Conservation (phyloP, 2,113 vertebrate species). For the Prunella himalayana region DNA sequence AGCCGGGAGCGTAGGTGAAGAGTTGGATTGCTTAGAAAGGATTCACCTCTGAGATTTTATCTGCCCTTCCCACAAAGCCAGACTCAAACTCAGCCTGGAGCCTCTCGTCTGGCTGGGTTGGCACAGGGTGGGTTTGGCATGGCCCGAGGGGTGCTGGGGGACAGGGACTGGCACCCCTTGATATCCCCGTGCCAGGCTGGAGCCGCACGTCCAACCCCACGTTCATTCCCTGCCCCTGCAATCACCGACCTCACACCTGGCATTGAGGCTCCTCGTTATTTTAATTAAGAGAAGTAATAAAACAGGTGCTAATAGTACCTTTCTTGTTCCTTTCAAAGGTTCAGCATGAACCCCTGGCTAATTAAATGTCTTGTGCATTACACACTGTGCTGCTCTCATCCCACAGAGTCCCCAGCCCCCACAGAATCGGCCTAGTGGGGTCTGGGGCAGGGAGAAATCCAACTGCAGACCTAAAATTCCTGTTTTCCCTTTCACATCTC, state of each 20-base stretch:
- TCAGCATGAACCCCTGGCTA: neutral
- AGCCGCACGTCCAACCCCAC: neutral
- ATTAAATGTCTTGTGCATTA: neutral
- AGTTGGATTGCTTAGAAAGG: neutral
- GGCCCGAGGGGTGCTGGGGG: neutral
- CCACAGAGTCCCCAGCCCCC: neutral
- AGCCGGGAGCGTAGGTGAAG: neutral
- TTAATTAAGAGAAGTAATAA: constrained; percentile 16
- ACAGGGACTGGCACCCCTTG: accelerated
- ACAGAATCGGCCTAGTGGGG: neutral
- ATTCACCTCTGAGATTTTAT: neutral
- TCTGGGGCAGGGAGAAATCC: neutral
- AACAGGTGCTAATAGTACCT: neutral
- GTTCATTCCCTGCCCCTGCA: neutral
- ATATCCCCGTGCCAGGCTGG: accelerated
- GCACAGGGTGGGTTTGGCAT: neutral
- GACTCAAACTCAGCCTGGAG: neutral
- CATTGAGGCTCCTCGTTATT: neutral
- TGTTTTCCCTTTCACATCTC: neutral
- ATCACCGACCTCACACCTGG: neutral
- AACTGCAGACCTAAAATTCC: accelerated
- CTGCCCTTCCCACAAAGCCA: neutral
- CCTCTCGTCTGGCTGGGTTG: neutral
- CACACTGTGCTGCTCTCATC: neutral
- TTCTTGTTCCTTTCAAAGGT: neutral